These are phyloP conservation scores for Larimichthys crocea DNA, from an alignment of 2,113 vertebrate species.

Conservation along the genomic window DNA sequence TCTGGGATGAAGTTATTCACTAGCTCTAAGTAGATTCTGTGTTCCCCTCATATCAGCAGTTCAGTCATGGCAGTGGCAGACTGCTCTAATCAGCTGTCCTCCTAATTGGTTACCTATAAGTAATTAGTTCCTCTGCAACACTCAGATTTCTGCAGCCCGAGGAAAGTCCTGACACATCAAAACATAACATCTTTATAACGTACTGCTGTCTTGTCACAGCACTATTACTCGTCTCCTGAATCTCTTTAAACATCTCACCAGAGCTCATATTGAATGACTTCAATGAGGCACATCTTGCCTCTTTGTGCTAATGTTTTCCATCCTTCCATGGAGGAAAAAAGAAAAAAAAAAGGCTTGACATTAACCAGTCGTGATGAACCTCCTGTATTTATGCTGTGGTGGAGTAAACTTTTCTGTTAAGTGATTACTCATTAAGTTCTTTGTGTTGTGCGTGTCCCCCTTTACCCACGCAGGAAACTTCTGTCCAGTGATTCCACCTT, in stretches of 20 bases:
- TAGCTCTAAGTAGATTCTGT: neutral
- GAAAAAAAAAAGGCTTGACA: neutral
- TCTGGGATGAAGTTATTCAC: neutral
- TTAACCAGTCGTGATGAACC: conserved; percentile 15
- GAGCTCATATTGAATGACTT: neutral
- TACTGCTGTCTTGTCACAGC: neutral
- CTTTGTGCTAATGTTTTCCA: neutral
- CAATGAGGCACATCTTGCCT: neutral
- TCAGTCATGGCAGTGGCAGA: neutral
- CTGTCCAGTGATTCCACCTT: conserved; percentile 19
- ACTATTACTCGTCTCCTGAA: neutral
- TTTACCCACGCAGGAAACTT: neutral
- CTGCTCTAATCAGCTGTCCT: neutral
- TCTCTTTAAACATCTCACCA: neutral
- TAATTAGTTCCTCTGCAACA: neutral
- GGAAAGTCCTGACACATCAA: neutral
- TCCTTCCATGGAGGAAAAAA: neutral
- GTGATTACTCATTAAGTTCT: conserved; percentile 3
- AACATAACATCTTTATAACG: conserved; percentile 7
- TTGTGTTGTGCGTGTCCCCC: neutral
- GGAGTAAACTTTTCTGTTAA: neutral
- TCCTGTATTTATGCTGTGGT: neutral
- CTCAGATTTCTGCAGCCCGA: neutral
- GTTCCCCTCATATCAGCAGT: conserved; percentile 1
- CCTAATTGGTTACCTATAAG: neutral